These are phyloP conservation scores for Microcebus lehilahytsara DNA, from an alignment of 2,113 vertebrate species.

Conservation along the genomic window DNA sequence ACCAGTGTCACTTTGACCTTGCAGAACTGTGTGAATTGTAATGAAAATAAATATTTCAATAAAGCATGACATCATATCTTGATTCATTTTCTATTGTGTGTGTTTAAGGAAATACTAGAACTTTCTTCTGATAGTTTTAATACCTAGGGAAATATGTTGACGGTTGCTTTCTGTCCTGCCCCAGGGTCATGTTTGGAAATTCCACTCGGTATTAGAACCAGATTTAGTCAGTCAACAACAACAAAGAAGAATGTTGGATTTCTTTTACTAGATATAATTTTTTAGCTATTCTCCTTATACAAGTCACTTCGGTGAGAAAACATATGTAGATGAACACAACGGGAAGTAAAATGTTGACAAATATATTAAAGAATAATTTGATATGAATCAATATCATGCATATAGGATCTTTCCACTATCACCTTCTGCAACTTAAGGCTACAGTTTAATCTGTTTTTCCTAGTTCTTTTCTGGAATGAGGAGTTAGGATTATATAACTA, in stretches of 20 bases:
- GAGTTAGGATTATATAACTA: conserved; percentile 25
- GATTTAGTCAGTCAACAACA: conserved; percentile 72
- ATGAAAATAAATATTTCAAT: conserved; percentile 72
- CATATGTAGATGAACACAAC: conserved; percentile 4
- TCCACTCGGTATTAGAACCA: conserved; percentile 72
- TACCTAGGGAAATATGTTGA: conserved; percentile 68
- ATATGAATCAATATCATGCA: neutral
- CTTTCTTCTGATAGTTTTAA: conserved; percentile 64
- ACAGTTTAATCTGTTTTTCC: conserved; percentile 24
- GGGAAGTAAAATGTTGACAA: conserved; percentile 39
- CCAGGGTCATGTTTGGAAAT: conserved; percentile 72
- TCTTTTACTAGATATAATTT: neutral
- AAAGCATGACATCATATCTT: conserved; percentile 74
- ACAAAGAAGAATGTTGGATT: conserved; percentile 29
- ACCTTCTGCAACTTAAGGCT: neutral
- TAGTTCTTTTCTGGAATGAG: conserved; percentile 39
- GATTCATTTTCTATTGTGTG: conserved; percentile 66
- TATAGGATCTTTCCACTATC: neutral
- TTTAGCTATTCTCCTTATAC: neutral
- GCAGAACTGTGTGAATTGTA: conserved; percentile 59
- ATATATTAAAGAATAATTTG: conserved; percentile 5
- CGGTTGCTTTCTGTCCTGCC: conserved; percentile 60
- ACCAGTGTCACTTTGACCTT: conserved; percentile 68
- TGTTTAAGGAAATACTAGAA: conserved; percentile 72
- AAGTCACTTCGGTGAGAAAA: neutral